Conservation (phyloP, 1,140 invertebrate genomes). For the Magallana ariakensis region DNA sequence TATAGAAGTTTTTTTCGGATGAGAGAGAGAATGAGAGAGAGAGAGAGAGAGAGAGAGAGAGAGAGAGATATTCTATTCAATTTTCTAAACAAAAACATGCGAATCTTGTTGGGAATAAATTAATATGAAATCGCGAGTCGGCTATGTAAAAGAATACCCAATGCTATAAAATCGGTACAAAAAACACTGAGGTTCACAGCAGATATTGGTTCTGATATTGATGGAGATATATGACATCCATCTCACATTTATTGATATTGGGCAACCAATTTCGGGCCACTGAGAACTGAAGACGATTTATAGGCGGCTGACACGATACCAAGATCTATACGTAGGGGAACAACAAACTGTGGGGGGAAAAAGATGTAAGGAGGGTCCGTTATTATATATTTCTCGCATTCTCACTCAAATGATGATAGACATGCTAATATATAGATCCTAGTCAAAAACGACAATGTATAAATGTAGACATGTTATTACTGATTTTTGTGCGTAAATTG, state of each 20-base stretch:
- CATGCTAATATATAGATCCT: neutral
- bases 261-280: constrained; percentile 17
- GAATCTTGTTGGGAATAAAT: too few species aligned
- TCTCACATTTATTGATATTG: constrained; percentile 14
- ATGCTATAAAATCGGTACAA: neutral
- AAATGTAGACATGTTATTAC: constrained; percentile 3
- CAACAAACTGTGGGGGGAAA: neutral
- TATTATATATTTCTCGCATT: neutral
- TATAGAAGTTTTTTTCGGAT: too few species aligned
- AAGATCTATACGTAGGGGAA: neutral
- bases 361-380: neutral
- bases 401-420: neutral
- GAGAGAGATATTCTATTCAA: too few species aligned
- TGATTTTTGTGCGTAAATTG: neutral
- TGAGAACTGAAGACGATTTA: neutral
- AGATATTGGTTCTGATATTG: neutral
- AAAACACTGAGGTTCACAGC: neutral
- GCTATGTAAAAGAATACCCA: neutral
- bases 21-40: too few species aligned
- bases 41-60: too few species aligned
- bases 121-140: neutral
- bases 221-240: constrained; percentile 10
- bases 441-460: neutral
- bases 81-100: too few species aligned
- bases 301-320: neutral